Evolutionary conservation across 2,888 invertebrate species (phyloP).

Genomic region (Caenorhabditis angaria): DNA sequence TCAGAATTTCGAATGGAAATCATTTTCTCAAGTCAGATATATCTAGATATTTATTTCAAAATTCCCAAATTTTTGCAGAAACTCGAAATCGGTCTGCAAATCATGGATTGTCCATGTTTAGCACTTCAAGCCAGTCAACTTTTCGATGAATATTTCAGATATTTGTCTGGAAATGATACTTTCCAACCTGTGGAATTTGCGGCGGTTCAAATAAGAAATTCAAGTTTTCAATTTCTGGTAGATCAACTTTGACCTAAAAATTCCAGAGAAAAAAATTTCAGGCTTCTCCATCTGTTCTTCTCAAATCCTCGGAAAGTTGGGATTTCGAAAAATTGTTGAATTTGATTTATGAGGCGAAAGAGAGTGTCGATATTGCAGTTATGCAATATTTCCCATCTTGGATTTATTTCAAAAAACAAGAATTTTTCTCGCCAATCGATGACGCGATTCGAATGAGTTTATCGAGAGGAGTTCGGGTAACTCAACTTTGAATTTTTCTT

Average conservation of each 20-base stretch:
- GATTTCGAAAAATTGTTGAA: conserved; percentile 37
- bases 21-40: conserved; percentile 31
- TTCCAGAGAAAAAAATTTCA: conserved; percentile 3
- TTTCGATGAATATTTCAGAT: conserved; percentile 30
- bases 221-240: conserved; percentile 36
- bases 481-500: not conserved
- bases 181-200: conserved; percentile 21
- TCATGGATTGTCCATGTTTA: conserved; percentile 37
- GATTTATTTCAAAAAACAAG: conserved; percentile 45
- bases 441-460: conserved; percentile 39
- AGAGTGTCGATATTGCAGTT: conserved; percentile 35
- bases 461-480: conserved; percentile 34
- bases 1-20: conserved; percentile 41
- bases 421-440: conserved; percentile 41
- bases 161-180: conserved; percentile 26
- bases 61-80: conserved; percentile 14
- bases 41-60: not conserved
- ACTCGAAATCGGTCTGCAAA: conserved; percentile 37
- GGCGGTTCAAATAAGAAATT: conserved; percentile 24
- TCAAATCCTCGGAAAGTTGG: conserved; percentile 34
- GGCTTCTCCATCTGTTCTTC: conserved; percentile 39
- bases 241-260: not conserved
- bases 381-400: conserved; percentile 46
- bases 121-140: conserved; percentile 24
- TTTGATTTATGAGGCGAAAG: conserved; percentile 37